Percentiles rank a stretch among this genome's conserved stretches.
Conservation (phyloP, 64 coral and sea anemone genomes). For the Exaiptasia diaphana region DNA sequence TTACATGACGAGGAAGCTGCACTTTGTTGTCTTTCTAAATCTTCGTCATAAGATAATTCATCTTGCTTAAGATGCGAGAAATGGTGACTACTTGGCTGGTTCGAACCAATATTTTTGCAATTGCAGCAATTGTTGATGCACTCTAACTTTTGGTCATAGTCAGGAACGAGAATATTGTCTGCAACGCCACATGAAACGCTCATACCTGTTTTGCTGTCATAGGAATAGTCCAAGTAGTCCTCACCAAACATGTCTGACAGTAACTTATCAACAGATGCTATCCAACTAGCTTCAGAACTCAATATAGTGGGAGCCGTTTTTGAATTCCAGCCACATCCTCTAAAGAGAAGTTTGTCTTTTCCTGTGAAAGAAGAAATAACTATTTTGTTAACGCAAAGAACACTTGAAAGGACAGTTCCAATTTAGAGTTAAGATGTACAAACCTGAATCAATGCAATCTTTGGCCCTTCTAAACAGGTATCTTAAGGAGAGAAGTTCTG, state of each 20-base stretch:
- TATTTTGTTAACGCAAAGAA: not conserved
- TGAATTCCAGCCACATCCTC: not conserved
- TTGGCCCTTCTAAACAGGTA: not conserved
- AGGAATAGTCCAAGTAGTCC: conserved; percentile 31
- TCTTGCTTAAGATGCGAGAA: not conserved
- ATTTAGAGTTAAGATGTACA: not conserved
- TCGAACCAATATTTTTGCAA: not conserved
- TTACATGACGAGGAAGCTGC: too few species aligned
- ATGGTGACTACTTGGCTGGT: not conserved
- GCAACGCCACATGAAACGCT: not conserved
- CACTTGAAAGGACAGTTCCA: not conserved
- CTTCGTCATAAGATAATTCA: too few species aligned
- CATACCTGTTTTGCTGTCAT: conserved; percentile 19
- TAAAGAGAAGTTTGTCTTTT: not conserved
- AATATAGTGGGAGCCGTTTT: too few species aligned
- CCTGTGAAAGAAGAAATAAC: not conserved
- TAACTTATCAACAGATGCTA: conserved; percentile 2
- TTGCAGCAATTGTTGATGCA: too few species aligned
- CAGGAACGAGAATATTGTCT: not conserved
- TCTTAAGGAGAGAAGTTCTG: not conserved
- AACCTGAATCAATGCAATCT: not conserved
- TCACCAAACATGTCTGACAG: conserved; percentile 44
- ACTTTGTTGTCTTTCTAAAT: too few species aligned
- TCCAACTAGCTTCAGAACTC: not conserved
- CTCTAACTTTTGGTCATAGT: conserved; percentile 15